Conservation (phyloP, 2,797 vertebrate species). For the Acanthis flammea region DNA sequence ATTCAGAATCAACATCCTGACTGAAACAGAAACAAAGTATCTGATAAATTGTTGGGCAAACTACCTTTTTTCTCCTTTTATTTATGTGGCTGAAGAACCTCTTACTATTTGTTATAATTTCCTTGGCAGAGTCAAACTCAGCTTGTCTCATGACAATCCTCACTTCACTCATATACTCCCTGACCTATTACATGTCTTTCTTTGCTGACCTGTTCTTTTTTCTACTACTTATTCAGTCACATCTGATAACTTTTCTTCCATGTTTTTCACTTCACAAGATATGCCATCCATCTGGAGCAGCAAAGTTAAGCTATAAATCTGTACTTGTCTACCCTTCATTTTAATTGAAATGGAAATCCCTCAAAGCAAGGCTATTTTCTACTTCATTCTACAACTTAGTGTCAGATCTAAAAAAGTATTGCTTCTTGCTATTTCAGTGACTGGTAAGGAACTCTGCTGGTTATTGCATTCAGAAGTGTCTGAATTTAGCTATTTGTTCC, state of each 20-base stretch:
- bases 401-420: not conserved
- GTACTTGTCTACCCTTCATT: not conserved
- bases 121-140: not conserved
- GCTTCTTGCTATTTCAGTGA: not conserved
- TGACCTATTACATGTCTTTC: not conserved
- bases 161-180: not conserved
- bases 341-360: conserved; percentile 19
- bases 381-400: not conserved
- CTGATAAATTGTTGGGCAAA: not conserved
- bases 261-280: not conserved
- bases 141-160: not conserved
- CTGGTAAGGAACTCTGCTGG: not conserved
- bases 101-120: not conserved
- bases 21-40: not conserved
- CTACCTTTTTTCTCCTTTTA: not conserved
- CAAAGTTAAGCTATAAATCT: not conserved
- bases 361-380: not conserved
- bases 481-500: conserved; percentile 10
- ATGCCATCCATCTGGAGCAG: not conserved
- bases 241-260: not conserved
- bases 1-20: not conserved
- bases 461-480: not conserved
- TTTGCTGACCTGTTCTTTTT: not conserved
- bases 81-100: not conserved
- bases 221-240: not conserved